Evolutionary conservation across 1,140 invertebrate species (phyloP), one percentile per base, ranked within the genome.

Genomic region (Dreissena rostriformis): DNA sequence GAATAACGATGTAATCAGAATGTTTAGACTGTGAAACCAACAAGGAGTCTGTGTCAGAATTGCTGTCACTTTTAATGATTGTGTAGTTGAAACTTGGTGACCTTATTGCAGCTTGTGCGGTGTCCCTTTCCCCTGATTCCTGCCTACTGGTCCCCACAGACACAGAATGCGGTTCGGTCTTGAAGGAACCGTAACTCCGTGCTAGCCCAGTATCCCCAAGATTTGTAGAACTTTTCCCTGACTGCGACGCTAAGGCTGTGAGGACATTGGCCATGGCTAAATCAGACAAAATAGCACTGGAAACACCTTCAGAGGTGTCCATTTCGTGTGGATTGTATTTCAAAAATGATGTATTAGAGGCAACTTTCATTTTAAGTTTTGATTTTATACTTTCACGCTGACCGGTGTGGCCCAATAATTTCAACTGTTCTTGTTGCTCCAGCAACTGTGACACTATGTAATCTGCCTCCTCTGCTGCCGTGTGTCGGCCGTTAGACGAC

Each of bases 241-340:
- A 29, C 61, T 90, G 89, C 0, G 85, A 86, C 19, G 89, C 88
- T 19, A 91, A 29, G 29, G 90, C 87, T 51, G 87, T 88, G n/a
- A 89, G 74, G 26, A 91, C 86, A 74, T 89, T 89, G n/a, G 88
- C 86, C 84, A 88, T 88, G 7, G 80, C 80, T 5, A 82, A 28
- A 14, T 82, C 80, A 29, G 80, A 82, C 14, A 65, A 71, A 52
- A 71, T 55, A 24, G 63, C 61, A 67, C 61, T 82, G 72, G 15
- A 73, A 68, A 7, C 68, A 71, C 15, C 26, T 8, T 39, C 39
- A 39, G 39, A 39, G 8, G 39, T 39, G 39, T 39, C 39, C 39
- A 39, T 39, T 39, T 39, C 39, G 39, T 39, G 39, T 39, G 39
- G 39, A 39, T 39, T 39, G 8, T 39, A 39, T 39, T 39, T 39